These are phyloP conservation scores for Aphelocoma coerulescens DNA, from an alignment of 2,113 vertebrate genomes.

Conservation along the genomic window DNA sequence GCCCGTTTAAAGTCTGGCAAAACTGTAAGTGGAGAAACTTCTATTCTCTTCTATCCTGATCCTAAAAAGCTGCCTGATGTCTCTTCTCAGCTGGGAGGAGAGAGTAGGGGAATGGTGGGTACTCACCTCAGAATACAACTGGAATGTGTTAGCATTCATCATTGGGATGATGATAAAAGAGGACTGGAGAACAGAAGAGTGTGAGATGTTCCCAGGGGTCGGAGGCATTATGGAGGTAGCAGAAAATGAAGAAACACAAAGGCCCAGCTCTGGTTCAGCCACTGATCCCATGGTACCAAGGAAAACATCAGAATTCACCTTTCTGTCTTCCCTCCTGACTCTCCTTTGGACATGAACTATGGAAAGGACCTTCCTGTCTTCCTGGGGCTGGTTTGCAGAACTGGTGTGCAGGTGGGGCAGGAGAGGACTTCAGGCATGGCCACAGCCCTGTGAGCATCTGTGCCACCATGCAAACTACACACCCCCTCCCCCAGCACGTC, in stretches of 20 bases:
- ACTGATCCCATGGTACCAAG: not conserved
- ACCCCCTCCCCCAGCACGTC: accelerated
- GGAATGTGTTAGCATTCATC: not conserved
- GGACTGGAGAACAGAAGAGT: not conserved
- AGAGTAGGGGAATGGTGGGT: not conserved
- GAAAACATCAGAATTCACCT: not conserved
- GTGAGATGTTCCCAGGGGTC: not conserved
- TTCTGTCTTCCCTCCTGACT: not conserved
- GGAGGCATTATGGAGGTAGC: not conserved
- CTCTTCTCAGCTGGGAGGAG: not conserved
- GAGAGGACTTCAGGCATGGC: not conserved
- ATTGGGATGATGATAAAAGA: not conserved
- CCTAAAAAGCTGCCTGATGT: conserved; percentile 43
- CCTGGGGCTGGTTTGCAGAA: not conserved
- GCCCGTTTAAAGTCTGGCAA: not conserved
- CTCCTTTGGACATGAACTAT: not conserved
- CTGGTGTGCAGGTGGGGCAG: not conserved
- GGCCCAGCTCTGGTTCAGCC: not conserved
- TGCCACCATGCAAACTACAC: not conserved
- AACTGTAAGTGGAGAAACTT: conserved; percentile 36
- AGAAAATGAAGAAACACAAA: not conserved
- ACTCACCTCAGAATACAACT: not conserved
- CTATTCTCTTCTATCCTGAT: not conserved
- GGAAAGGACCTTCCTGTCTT: not conserved
- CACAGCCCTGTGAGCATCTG: not conserved